Evolutionary conservation across 2,797 vertebrate species (phyloP), one percentile per base, ranked within the genome.

Genomic region (Poecilia wingei): DNA sequence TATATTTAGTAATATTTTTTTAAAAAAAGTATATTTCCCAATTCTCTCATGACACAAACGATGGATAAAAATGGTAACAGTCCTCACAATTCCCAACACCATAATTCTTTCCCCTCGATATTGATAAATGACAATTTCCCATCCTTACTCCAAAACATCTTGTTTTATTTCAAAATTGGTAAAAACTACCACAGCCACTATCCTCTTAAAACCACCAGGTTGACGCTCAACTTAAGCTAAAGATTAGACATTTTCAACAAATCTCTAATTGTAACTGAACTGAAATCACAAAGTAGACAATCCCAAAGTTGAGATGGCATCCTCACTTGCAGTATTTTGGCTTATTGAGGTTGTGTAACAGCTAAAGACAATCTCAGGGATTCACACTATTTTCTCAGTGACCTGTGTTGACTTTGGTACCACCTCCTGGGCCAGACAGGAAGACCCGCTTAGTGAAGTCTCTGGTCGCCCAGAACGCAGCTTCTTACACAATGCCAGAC

Each of bases 401-500:
- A 94, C 92, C 94, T 90, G 91, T 93, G 81, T 78, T 72, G 79
- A 94, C 92, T 94, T 89, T 87, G 84, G 88, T 87, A 88, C 86
- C 90, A 91, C 92, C 93, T 91, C 88, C 82, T 79, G 89, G 92
- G 91, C 82, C 87, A 87, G 85, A 88, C 92, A 95, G 95, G 96
- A 96, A 96, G 91, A 82, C 82, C 28, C 82, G 86, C 89, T 93
- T 93, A 94, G 94, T 91, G 94, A 94, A 91, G 89, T 89, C 89
- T 93, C 85, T 81, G 87, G 64, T 92, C 88, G 61, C 94, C 94
- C 96, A 96, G 93, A 85, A 20, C 89, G 92, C 95, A 88, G 93
- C 94, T 94, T 88, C 95, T 95, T 94, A 94, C 94, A 96, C 93
- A 92, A 94, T 85, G 49, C 87, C 78, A 91, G 93, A 94, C 93